phyloP scores from a whole-genome alignment of 2,888 invertebrate species.

The Andrena flavipes region DNA sequence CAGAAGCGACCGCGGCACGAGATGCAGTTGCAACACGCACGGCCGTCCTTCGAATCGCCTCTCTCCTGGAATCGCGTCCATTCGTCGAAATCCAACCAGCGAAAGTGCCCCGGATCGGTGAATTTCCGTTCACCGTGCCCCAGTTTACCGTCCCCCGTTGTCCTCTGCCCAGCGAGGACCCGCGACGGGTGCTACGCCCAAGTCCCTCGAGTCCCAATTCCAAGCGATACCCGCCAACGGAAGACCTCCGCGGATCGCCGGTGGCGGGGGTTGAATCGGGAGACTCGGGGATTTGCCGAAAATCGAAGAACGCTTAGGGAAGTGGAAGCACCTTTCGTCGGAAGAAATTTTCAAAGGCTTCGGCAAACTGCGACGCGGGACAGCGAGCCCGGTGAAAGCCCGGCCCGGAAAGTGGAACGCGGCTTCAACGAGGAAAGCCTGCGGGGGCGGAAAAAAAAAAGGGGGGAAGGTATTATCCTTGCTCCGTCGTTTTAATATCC shows the following conservation, averaged over 20 bases:
- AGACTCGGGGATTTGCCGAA: too few species aligned
- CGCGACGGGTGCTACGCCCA: too few species aligned
- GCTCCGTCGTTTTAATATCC: conserved; percentile 1
- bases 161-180: not conserved
- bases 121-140: not conserved
- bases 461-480: not conserved
- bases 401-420: not conserved
- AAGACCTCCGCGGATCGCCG: too few species aligned
- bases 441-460: not conserved
- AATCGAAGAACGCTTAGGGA: not conserved
- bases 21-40: conserved; percentile 37
- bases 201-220: too few species aligned
- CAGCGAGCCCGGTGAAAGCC: not conserved
- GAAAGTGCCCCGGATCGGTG: not conserved
- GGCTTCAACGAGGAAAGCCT: not conserved
- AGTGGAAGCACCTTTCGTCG: not conserved
- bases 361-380: not conserved
- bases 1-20: conserved; percentile 31
- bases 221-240: not conserved
- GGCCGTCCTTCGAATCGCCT: conserved; percentile 25
- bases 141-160: not conserved
- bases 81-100: not conserved
- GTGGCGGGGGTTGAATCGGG: too few species aligned
- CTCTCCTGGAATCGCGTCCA: conserved; percentile 9
- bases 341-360: conserved; percentile 6